These are phyloP conservation scores for Caenorhabditis sulstoni DNA, from an alignment of 2,888 invertebrate species.

Conservation along the genomic window DNA sequence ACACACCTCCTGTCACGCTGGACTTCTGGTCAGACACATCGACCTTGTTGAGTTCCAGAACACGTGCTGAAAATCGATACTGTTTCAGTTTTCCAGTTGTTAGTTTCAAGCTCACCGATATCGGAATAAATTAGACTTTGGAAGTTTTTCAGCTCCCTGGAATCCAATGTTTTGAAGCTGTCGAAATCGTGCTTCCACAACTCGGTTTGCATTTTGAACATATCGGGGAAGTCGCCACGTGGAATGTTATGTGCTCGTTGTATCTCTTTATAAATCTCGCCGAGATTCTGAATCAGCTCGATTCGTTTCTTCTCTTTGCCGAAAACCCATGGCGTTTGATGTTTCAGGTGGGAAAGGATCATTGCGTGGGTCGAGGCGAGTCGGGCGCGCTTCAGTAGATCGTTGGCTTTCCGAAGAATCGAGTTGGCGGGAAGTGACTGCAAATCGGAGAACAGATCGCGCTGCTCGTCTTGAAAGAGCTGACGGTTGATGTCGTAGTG, in stretches of 20 bases:
- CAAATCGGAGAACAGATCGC: conserved; percentile 94
- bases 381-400: conserved; percentile 95
- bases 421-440: conserved; percentile 93
- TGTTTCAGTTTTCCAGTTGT: conserved; percentile 96
- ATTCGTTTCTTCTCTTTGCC: conserved; percentile 98
- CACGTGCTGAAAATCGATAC: conserved; percentile 82
- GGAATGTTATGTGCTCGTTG: conserved; percentile 92
- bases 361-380: conserved; percentile 97
- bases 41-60: too few species aligned
- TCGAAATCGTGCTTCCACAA: conserved; percentile 85
- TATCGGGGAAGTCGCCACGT: conserved; percentile 96
- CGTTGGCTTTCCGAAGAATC: conserved; percentile 95
- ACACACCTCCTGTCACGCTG: conserved; percentile 89
- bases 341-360: conserved; percentile 90
- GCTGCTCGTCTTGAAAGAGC: conserved; percentile 92
- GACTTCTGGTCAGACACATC: conserved; percentile 43
- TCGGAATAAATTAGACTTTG: too few species aligned
- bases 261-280: conserved; percentile 87
- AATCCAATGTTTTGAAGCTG: conserved; percentile 88
- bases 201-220: conserved; percentile 95
- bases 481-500: conserved; percentile 90
- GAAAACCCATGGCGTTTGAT: conserved; percentile 95
- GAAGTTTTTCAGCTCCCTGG: conserved; percentile 84
- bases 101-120: conserved; percentile 81
- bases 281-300: conserved; percentile 94